A percentile compares a stretch with the other conserved stretches of the same genome.
Conservation (phyloP, 92 coral and sea anemone species). For the Phenganax marumi region DNA sequence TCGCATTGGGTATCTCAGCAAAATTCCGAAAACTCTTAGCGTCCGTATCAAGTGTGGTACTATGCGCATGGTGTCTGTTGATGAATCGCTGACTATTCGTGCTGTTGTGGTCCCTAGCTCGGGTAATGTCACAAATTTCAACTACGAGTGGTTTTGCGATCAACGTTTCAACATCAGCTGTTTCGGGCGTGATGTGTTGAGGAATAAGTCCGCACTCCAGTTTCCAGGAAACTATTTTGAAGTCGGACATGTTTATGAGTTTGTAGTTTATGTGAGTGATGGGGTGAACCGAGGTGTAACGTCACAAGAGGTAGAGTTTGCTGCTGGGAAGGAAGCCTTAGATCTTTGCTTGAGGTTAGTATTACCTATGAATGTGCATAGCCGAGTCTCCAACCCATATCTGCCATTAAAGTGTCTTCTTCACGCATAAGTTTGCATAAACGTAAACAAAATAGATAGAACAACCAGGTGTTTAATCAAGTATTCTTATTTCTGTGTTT, state of each 20-base stretch:
- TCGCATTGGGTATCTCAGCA: slow-evolving; percentile 65
- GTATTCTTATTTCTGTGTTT: neutral
- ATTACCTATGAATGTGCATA: neutral
- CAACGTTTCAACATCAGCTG: slow-evolving; percentile 46
- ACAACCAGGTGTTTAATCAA: neutral
- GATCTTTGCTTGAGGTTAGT: slow-evolving; percentile 67
- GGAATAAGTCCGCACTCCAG: slow-evolving; percentile 50
- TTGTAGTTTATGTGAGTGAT: slow-evolving; percentile 60
- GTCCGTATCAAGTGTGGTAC: slow-evolving; percentile 76
- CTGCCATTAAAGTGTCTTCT: too few relatives aligned
- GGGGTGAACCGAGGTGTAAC: slow-evolving; percentile 57
- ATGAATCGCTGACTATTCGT: slow-evolving; percentile 52
- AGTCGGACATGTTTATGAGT: slow-evolving; percentile 43
- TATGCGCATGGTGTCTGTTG: slow-evolving; percentile 64
- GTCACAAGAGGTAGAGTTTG: slow-evolving; percentile 61
- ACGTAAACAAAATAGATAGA: too few relatives aligned
- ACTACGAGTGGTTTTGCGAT: slow-evolving; percentile 73
- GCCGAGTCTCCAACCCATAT: too few relatives aligned
- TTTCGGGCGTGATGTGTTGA: slow-evolving; percentile 34
- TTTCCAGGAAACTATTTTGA: slow-evolving; percentile 59
- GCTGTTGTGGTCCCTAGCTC: slow-evolving; percentile 52
- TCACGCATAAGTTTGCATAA: too few relatives aligned
- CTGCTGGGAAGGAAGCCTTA: slow-evolving; percentile 14
- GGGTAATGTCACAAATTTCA: slow-evolving; percentile 16
- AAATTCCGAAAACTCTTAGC: slow-evolving; percentile 58